phyloP scores from a whole-genome alignment of 2,888 invertebrate species.

The Hyposoter didymator region DNA sequence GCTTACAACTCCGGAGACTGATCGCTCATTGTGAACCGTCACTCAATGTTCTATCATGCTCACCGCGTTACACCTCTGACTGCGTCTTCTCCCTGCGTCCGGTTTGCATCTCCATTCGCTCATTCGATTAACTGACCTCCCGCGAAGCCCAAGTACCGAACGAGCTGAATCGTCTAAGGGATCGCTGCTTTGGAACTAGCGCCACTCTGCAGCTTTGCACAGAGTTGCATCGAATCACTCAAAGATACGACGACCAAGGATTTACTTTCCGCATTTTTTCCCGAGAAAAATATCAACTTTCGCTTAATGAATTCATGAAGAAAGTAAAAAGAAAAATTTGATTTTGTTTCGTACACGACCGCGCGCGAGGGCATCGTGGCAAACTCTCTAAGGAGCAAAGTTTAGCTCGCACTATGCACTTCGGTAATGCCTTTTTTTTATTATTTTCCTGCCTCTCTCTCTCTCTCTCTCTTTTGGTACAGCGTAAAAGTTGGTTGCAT shows the following conservation, averaged over 20 bases:
- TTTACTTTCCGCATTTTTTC: background rate
- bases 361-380: background rate
- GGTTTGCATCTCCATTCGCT: conserved; percentile 32
- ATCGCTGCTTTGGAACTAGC: conserved; percentile 35
- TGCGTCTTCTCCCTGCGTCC: background rate
- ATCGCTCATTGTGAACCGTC: conserved; percentile 50
- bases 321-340: conserved; percentile 15
- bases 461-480: background rate
- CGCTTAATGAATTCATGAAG: conserved; percentile 10
- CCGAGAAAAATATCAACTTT: background rate
- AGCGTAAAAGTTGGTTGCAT: conserved; percentile 34
- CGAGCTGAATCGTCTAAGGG: conserved; percentile 36
- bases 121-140: conserved; percentile 57
- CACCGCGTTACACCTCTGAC: conserved; percentile 19
- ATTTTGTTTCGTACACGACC: conserved; percentile 24
- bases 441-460: background rate
- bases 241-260: background rate
- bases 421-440: background rate
- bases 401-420: conserved; percentile 15
- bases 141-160: conserved; percentile 55
- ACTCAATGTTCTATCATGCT: conserved; percentile 51
- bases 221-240: background rate
- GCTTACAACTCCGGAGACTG: conserved; percentile 38
- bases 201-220: background rate
- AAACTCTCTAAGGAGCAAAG: conserved; percentile 35